Conservation (phyloP, 2,888 invertebrate species). For the Temnothorax ravouxi region DNA sequence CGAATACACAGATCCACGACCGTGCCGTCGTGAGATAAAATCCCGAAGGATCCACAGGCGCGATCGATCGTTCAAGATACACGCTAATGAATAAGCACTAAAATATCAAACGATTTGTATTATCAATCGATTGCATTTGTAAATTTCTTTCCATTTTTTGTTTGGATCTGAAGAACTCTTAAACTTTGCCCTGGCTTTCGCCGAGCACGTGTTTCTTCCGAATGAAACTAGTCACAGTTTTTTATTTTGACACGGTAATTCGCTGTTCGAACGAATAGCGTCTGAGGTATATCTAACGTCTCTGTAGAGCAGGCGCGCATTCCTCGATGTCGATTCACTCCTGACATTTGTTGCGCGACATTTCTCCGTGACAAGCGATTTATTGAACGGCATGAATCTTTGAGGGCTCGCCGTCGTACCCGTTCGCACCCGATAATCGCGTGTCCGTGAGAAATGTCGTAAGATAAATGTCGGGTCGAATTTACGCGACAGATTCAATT, state of each 20-base stretch:
- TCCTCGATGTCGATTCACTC: conserved; percentile 50
- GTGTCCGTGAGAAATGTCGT: conserved; percentile 51
- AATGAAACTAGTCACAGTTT: neutral
- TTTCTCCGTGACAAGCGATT: conserved; percentile 48
- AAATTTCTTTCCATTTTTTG: neutral
- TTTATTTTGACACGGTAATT: neutral
- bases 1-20: too few species aligned
- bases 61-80: neutral
- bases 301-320: conserved; percentile 1
- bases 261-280: neutral
- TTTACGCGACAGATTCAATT: conserved; percentile 57
- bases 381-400: conserved; percentile 50
- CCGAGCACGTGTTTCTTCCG: neutral
- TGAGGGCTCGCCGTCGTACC: conserved; percentile 32
- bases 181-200: neutral
- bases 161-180: neutral
- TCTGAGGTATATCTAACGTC: neutral
- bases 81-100: neutral
- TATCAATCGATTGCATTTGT: neutral
- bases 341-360: conserved; percentile 49
- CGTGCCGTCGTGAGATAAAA: neutral
- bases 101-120: neutral
- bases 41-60: neutral
- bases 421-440: conserved; percentile 55
- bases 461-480: conserved; percentile 47